Evolutionary conservation across 2,888 invertebrate genomes (phyloP).

Genomic region (Euplagia quadripunctaria): DNA sequence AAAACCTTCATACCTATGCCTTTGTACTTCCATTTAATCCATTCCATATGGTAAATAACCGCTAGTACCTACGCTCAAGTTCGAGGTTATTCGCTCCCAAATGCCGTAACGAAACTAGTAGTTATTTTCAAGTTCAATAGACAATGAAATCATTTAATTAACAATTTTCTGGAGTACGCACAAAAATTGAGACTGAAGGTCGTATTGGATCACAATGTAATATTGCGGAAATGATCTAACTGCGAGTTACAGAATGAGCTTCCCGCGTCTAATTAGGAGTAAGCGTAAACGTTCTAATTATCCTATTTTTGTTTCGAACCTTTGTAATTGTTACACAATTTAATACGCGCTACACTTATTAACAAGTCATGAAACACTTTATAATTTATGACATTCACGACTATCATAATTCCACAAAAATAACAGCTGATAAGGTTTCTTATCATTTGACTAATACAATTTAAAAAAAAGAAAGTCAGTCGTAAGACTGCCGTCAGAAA

Average conservation of each 20-base stretch:
- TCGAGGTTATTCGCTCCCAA: conserved; percentile 77
- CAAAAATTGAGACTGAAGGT: conserved; percentile 42
- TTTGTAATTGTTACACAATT: conserved; percentile 66
- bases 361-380: conserved; percentile 40
- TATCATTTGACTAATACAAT: background rate
- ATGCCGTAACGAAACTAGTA: conserved; percentile 35
- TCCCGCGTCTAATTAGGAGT: conserved; percentile 57
- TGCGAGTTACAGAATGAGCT: conserved; percentile 45
- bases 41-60: no score
- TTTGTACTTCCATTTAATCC: conserved; percentile 46
- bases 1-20: conserved; percentile 72
- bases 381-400: conserved; percentile 20
- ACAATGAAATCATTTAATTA: conserved; percentile 23
- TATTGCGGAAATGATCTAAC: conserved; percentile 47
- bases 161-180: conserved; percentile 16
- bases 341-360: conserved; percentile 49
- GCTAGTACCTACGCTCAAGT: conserved; percentile 71
- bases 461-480: background rate
- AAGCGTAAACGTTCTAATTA: conserved; percentile 58
- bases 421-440: background rate
- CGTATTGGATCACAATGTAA: conserved; percentile 43
- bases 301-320: conserved; percentile 70
- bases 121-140: conserved; percentile 30
- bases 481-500: no score
- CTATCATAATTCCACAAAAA: conserved; percentile 20